Evolutionary conservation across 2,113 vertebrate genomes (phyloP), one percentile per base, ranked within the genome.

Genomic region (Rynchops niger): DNA sequence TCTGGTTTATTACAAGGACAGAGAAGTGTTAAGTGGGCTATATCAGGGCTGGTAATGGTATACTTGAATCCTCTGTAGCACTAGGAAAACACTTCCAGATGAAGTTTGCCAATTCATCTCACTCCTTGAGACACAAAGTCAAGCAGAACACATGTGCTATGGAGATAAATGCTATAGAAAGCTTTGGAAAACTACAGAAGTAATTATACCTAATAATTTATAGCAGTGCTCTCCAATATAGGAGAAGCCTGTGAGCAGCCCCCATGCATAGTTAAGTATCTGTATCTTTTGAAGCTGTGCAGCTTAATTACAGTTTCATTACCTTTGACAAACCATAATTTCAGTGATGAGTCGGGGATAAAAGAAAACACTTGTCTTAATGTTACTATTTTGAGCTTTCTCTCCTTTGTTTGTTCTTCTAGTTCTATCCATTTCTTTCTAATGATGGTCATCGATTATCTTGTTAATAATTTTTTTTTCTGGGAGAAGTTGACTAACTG

Each of bases 241-340:
- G 73, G 77, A 88, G 86, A 38, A 92, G 66, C 73, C 66, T 76
- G 40, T 43, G 87, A 94, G 58, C 84, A 94, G 78, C 82, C 66
- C 65, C 93, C 40, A 45, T 95, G 86, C 59, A 82, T 79, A 79
- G 88, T 84, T 93, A 95, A 88, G 36, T 88, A 82, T 88, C 96
- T 92, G 40, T 95, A 82, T 86, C 85, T 56, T 95, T 94, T 95
- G 82, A 94, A 86, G 78, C 49, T 80, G 26, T 91, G 82, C 61
- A 82, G 72, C 19, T 90, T 96, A 96, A 94, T 96, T 95, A 94
- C 77, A 82, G 83, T 95, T 96, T 94, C 86, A 70, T 84, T 89
- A 84, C 69, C 77, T 92, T 92, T 97, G 95, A 89, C 80, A 96
- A 91, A 95, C 86, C 56, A 47, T 93, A 95, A 96, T 95, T 92